Percentiles rank a stretch among this genome's conserved stretches.
Conservation (phyloP, 2,888 invertebrate species). For the Oligia latruncula region DNA sequence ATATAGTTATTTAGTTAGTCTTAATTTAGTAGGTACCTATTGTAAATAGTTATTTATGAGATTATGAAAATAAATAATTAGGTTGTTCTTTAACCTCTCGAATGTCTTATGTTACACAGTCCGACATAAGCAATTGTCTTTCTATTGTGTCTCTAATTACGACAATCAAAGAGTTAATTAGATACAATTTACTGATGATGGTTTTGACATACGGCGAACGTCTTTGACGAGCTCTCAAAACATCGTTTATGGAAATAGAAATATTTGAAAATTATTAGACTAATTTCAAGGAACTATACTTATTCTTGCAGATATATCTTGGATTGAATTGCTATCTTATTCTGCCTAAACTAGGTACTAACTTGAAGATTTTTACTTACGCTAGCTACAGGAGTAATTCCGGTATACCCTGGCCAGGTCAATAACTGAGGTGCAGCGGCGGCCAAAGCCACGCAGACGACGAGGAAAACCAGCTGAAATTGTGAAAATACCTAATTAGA, state of each 20-base stretch:
- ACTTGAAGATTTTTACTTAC: conserved; percentile 68
- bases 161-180: too few relatives aligned
- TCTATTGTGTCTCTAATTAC: too few relatives aligned
- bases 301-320: neutral
- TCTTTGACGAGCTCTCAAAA: neutral
- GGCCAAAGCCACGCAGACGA: conserved; percentile 84
- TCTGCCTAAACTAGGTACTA: neutral
- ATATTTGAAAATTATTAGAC: neutral
- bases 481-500: neutral
- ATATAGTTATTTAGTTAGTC: too few relatives aligned
- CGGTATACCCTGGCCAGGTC: conserved; percentile 70
- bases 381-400: conserved; percentile 67
- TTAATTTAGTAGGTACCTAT: too few relatives aligned
- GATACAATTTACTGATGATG: neutral
- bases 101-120: too few relatives aligned
- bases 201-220: neutral
- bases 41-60: too few relatives aligned
- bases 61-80: neutral
- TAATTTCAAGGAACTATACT: neutral
- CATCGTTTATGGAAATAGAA: neutral
- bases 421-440: conserved; percentile 83
- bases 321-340: neutral
- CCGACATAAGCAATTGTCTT: too few relatives aligned
- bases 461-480: conserved; percentile 82
- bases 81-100: too few relatives aligned